Base-by-base conservation (phyloP, 37 sponge, comb jelly and placozoan species). In the Eunapius fragilis region DNA sequence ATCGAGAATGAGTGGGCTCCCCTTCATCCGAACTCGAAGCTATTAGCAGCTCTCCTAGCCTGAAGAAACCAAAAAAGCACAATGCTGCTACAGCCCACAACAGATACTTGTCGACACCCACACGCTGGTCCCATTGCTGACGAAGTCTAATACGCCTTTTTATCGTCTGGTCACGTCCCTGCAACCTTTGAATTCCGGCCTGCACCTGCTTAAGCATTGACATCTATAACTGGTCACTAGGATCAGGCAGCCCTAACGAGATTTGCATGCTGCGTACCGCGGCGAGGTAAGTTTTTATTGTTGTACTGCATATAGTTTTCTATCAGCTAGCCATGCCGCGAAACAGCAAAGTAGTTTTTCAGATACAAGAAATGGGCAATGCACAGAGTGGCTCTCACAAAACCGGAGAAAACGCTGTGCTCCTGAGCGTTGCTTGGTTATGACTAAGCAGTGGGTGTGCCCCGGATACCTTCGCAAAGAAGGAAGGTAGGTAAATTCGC, bases 221-320 rank as follows among this genome's bases (percentile, higher is more conserved):
- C 75, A 75, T 75, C 25, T 2, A 58, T 12, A 19, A 58, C 28
- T 11, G 67, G 50, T 30, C 36, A 30, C 25, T 28, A n/a, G 25
- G 83, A 4, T 84, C 84, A 26, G 31, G 50, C 38, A 32, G 24
- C 12, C 31, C 58, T 19, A 26, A 17, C 35, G 47, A 37, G 31
- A 84, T 74, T 3, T 84, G 84, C 75, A 84, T 23, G 75, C 86
- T 67, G 14, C 86, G 32, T 19, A 89, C 70, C 10, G 68, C 85
- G 30, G 90, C 0, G 3, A 85, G 74, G 67, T 89, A 89, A 14
- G 68, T 67, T 33, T 89, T 82, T 2, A 77, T 78, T 28, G 89
- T 83, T 19, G 67, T 30, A 78, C 38, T n/a, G 19, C 68, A 26
- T n/a, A n/a, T 25, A 76, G 71, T 2, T 71, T 67, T 58, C 77